A percentile compares a stretch with the other conserved stretches of the same genome.
Conservation (phyloP, 2,797 vertebrate species). For the Rallus crepitans region DNA sequence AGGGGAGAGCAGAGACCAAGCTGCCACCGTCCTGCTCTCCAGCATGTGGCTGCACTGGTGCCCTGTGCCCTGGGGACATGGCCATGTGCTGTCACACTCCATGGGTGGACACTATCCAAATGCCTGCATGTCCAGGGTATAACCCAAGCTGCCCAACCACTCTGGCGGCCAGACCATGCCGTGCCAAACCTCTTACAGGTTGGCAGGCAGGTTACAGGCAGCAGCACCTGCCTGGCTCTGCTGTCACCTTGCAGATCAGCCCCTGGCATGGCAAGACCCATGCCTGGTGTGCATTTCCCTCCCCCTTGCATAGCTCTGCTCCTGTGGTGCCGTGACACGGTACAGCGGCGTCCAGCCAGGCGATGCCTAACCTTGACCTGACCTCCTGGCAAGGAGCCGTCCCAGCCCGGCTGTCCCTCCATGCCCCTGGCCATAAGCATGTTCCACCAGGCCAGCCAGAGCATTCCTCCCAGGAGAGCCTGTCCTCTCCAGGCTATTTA, state of each 20-base stretch:
- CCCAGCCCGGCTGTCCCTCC: neutral
- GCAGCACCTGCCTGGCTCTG: neutral
- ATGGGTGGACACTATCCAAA: neutral
- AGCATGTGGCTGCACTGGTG: neutral
- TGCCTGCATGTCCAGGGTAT: conserved; percentile 39
- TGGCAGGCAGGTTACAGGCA: neutral
- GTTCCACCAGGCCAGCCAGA: conserved; percentile 57
- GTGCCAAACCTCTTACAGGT: neutral
- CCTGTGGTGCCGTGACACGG: fast-evolving
- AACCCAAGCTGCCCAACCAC: neutral
- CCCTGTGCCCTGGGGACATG: neutral
- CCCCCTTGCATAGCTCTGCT: neutral
- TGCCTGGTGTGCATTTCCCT: neutral
- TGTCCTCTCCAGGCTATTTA: conserved; percentile 64
- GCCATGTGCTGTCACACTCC: neutral
- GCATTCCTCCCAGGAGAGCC: conserved; percentile 63
- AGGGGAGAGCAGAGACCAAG: neutral
- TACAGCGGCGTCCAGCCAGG: neutral
- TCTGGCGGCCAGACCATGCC: neutral
- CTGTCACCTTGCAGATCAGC: neutral
- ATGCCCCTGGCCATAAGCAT: neutral
- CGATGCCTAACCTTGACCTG: conserved; percentile 22
- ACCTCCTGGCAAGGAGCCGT: neutral
- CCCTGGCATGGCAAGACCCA: neutral
- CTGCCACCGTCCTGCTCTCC: neutral